phyloP scores from a whole-genome alignment of 1,140 invertebrate genomes.

The Sarcophaga bullata region DNA sequence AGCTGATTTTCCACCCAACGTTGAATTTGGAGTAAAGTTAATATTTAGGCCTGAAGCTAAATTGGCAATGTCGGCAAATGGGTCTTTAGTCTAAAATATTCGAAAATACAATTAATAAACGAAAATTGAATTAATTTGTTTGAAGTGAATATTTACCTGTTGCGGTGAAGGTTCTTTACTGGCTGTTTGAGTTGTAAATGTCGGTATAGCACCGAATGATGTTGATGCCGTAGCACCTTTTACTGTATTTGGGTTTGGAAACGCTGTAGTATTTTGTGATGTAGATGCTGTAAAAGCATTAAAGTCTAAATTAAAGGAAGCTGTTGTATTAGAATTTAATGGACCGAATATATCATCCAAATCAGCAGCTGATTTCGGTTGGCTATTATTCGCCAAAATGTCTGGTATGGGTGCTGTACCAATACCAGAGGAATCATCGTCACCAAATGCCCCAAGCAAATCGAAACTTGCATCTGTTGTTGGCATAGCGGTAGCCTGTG shows the following conservation, averaged over 20 bases:
- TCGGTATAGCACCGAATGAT: slow-evolving; percentile 51
- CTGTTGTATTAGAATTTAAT: slow-evolving; percentile 45
- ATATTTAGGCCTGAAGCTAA: slow-evolving; percentile 63
- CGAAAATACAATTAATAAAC: slow-evolving; percentile 31
- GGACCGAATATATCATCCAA: slow-evolving; percentile 63
- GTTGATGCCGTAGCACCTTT: slow-evolving; percentile 36
- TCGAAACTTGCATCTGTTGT: slow-evolving; percentile 70
- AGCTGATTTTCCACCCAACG: slow-evolving; percentile 54
- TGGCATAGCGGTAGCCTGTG: slow-evolving; percentile 62
- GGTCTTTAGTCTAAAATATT: slow-evolving; percentile 60
- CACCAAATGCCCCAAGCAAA: slow-evolving; percentile 71
- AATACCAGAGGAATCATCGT: slow-evolving; percentile 60
- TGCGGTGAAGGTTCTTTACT: slow-evolving; percentile 54
- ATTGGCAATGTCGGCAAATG: slow-evolving; percentile 70
- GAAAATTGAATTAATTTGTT: not conserved
- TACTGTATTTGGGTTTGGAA: slow-evolving; percentile 18
- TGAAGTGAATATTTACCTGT: slow-evolving; percentile 43
- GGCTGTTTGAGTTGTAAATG: slow-evolving; percentile 59
- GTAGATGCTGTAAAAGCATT: slow-evolving; percentile 41
- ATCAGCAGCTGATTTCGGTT: slow-evolving; percentile 55
- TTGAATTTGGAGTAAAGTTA: slow-evolving; percentile 56
- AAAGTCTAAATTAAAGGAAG: slow-evolving; percentile 47
- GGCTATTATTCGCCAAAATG: slow-evolving; percentile 50
- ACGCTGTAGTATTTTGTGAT: not conserved
- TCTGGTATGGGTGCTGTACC: slow-evolving; percentile 60